Evolutionary conservation across 2,888 invertebrate species (phyloP).

Genomic region (Chymomyza amoena): DNA sequence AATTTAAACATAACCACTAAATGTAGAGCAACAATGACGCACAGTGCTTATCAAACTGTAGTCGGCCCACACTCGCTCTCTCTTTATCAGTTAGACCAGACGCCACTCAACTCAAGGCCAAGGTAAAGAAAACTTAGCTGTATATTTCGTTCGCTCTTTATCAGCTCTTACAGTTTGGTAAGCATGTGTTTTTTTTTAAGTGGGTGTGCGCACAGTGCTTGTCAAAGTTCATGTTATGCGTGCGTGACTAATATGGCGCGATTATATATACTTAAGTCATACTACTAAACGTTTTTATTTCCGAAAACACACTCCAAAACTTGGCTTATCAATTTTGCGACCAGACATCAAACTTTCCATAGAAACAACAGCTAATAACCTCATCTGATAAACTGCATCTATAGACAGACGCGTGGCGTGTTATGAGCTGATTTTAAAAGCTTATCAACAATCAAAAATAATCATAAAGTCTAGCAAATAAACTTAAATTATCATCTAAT

Average conservation of each 20-base stretch:
- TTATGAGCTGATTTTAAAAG: background rate
- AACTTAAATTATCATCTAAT: constrained; percentile 2
- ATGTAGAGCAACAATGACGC: background rate
- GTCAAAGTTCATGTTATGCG: constrained; percentile 10
- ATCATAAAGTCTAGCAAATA: background rate
- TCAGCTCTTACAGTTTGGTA: constrained; percentile 3
- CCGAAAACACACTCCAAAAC: background rate
- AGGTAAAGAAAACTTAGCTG: constrained; percentile 22
- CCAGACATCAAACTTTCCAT: constrained; percentile 48
- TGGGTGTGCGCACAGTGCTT: background rate
- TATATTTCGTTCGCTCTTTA: background rate
- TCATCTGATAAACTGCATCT: constrained; percentile 12
- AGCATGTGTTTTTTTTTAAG: background rate
- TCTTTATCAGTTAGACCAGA: constrained; percentile 9
- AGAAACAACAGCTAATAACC: constrained; percentile 22
- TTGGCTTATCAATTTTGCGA: constrained; percentile 40
- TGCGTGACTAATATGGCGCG: constrained; percentile 56
- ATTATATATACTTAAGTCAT: constrained; percentile 24
- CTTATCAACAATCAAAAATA: constrained; percentile 53
- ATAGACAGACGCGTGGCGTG: constrained; percentile 57
- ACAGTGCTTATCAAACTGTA: background rate
- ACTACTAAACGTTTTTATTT: constrained; percentile 18
- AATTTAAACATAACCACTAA: background rate
- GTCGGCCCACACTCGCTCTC: background rate
- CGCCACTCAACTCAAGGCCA: constrained; percentile 28